Evolutionary conservation across 2,797 vertebrate genomes (phyloP), one percentile per base, ranked within the genome.

Genomic region (Vespertilio murinus): DNA sequence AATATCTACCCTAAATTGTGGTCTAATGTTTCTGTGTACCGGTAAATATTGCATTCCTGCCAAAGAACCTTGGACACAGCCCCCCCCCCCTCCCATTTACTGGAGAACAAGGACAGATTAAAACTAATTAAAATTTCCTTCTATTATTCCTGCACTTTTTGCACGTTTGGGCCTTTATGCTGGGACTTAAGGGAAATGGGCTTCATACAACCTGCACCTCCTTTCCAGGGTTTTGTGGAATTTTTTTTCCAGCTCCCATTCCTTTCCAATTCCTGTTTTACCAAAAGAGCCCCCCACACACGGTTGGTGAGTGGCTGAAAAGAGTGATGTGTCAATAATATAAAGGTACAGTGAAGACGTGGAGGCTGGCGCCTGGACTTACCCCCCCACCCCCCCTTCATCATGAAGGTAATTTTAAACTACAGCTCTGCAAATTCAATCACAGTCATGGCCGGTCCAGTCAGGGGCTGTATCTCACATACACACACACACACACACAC

Each of bases 121-220:
- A 97, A 97, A 85, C 90, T 95, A 94, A 97, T 97, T 97, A 97
- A 97, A 97, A 95, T 94, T 90, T 91, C 67, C 91, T 93, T 92
- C 0, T 4, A 96, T 90, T 89, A 97, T 94, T 97, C 91, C 91
- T 87, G 56, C 25, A 65, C 64, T 49, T 94, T 87, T 56, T 80
- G 49, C n/a, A 80, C 67, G 35, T 88, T 79, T 93, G 78, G 78
- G 49, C 91, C 90, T 97, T 88, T 82, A 64, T 30, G 16, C 78
- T 92, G 73, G 45, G 16, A 49, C 67, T 90, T 92, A 85, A 94
- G 70, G 83, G 17, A 93, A 94, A 94, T 30, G 69, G 79, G 74
- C 69, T 85, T 91, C 45, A 20, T n/a, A 54, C 40, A 88, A 49
- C 22, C 42, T 93, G 59, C 33, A 56, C 69, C 85, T 83, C 71